A percentile compares a stretch with the other conserved stretches of the same genome.
phyloP scores from a whole-genome alignment of 2,888 invertebrate species.

The Cybosia mesomella region DNA sequence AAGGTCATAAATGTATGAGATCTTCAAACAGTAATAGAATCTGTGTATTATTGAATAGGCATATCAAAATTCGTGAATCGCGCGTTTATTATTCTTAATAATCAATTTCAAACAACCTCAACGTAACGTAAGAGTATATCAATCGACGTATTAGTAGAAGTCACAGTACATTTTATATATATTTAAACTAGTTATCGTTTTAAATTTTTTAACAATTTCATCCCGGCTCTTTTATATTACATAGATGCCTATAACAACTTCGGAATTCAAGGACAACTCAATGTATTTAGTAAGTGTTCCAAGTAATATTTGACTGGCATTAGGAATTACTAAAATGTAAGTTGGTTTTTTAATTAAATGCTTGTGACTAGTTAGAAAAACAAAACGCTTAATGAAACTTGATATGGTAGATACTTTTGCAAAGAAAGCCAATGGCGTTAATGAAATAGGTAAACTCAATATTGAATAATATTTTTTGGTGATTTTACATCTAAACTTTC shows the following conservation, averaged over 20 bases:
- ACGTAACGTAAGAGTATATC: neutral
- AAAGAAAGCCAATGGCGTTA: conserved; percentile 22
- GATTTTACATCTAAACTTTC: conserved; percentile 21
- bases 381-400: conserved; percentile 4
- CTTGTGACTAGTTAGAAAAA: conserved; percentile 45
- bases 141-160: conserved; percentile 36
- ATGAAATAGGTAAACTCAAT: conserved; percentile 21
- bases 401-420: conserved; percentile 26
- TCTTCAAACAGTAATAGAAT: conserved; percentile 1
- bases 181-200: conserved; percentile 57
- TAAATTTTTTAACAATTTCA: conserved; percentile 54
- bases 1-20: neutral
- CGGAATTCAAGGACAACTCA: conserved; percentile 44
- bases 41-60: neutral
- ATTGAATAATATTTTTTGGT: conserved; percentile 19
- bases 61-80: neutral
- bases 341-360: conserved; percentile 45
- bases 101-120: conserved; percentile 9
- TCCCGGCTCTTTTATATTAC: conserved; percentile 55
- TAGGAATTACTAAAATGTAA: conserved; percentile 32
- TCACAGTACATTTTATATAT: conserved; percentile 46
- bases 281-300: conserved; percentile 43
- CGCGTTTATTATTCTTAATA: neutral
- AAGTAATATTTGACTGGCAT: conserved; percentile 31
- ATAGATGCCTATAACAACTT: conserved; percentile 52